Evolutionary conservation across 2,797 vertebrate genomes (phyloP), one percentile per base, ranked within the genome.

Genomic region (Falco peregrinus): DNA sequence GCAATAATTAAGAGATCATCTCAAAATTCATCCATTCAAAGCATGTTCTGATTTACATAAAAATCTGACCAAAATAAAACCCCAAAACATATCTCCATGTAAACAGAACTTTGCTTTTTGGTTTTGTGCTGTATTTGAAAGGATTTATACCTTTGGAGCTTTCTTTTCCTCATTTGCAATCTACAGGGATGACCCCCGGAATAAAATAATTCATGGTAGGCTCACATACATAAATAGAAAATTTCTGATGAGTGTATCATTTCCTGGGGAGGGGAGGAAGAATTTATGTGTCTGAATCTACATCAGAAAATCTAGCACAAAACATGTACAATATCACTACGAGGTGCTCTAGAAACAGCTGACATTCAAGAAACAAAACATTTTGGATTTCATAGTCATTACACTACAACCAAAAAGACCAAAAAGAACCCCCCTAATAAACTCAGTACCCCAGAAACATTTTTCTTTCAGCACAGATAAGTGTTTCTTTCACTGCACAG

Each of bases 221-320:
- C 15, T 65, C 21, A 60, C 4, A 29, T 16, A 64, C 2, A 47
- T 22, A 64, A 91, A 51, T 8, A 29, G n/a, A 79, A 89, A 54
- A 73, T n/a, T 91, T 50, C 21, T 43, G 15, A 56, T 6, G 9
- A 64, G 5, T 6, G 3, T 45, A 37, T 43, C 35, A 22, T 6
- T 43, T 60, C 25, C 24, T 39, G 25, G n/a, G 7, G 1, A 11
- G 5, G 3, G 2, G 50, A 56, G 11, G 3, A 15, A 11, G 3
- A 7, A 51, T 57, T 64, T 39, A 29, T 14, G 4, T 59, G 28
- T 45, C 31, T 83, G 67, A 70, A 63, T 9, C 11, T 73, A 35
- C 11, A 16, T 68, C 18, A 67, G 53, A 74, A 89, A 89, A 79
- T 25, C 24, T 24, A 85, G 45, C 59, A 31, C 9, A n/a, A 76